phyloP scores from a whole-genome alignment of 2,888 invertebrate genomes.

The Drosophila suboccidentalis region DNA sequence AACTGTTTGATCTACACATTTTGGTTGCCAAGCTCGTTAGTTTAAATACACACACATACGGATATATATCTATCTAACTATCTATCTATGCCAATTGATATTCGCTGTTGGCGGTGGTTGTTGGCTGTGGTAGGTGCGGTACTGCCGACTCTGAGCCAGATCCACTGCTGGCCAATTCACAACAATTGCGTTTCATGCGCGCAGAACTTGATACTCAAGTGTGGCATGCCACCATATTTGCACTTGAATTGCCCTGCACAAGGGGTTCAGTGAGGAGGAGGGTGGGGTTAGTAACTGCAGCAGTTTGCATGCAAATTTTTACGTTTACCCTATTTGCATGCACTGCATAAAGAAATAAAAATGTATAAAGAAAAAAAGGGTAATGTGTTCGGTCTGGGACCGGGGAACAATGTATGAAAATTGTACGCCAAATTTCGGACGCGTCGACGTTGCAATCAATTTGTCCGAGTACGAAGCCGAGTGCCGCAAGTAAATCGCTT shows the following conservation, averaged over 20 bases:
- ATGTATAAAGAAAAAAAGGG: constrained; percentile 12
- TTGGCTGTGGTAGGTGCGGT: constrained; percentile 11
- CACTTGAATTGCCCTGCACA: constrained; percentile 67
- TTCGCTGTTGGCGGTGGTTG: constrained; percentile 34
- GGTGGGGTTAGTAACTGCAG: constrained; percentile 40
- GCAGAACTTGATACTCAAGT: constrained; percentile 76
- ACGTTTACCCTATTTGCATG: constrained; percentile 70
- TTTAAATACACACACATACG: constrained; percentile 1
- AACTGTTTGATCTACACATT: constrained; percentile 29
- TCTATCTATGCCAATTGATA: constrained; percentile 24
- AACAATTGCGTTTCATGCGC: constrained; percentile 76
- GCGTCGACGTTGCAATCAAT: constrained; percentile 71
- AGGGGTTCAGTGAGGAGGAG: constrained; percentile 2
- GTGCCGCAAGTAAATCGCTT: constrained; percentile 62
- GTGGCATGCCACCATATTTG: constrained; percentile 76
- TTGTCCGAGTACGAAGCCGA: constrained; percentile 46
- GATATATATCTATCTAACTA: neutral
- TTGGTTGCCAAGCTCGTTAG: constrained; percentile 26
- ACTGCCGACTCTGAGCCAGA: neutral
- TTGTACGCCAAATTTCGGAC: constrained; percentile 51
- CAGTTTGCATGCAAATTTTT: constrained; percentile 73
- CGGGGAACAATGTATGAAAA: constrained; percentile 50
- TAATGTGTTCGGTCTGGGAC: neutral
- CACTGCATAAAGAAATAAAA: constrained; percentile 30
- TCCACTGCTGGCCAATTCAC: constrained; percentile 60